Percentiles rank a stretch among this genome's conserved stretches.
Evolutionary conservation across 2,113 vertebrate genomes (phyloP).

Genomic region (Galeopterus variegatus): DNA sequence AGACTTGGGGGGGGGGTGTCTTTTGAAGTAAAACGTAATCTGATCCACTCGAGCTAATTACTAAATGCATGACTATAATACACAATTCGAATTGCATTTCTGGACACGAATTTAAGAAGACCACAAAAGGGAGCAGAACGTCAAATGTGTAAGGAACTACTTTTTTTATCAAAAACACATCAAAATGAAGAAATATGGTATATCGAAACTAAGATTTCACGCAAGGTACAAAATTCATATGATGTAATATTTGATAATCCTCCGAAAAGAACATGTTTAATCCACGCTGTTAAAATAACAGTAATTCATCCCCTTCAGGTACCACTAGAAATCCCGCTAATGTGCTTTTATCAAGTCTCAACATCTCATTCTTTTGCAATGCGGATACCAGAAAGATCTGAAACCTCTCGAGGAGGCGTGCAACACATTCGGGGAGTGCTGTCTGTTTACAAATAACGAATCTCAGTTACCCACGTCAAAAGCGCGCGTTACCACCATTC

Average conservation of each 20-base stretch:
- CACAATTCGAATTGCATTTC: conserved; percentile 65
- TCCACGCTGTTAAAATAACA: conserved; percentile 50
- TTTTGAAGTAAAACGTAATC: conserved; percentile 73
- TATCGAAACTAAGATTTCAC: conserved; percentile 29
- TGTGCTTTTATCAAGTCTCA: conserved; percentile 1
- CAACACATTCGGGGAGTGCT: conserved; percentile 44
- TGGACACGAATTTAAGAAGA: conserved; percentile 7
- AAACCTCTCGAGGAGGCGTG: conserved; percentile 65
- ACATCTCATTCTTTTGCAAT: conserved; percentile 64
- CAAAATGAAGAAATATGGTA: conserved; percentile 51
- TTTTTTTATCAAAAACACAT: conserved; percentile 28
- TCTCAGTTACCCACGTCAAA: conserved; percentile 83
- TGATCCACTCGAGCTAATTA: conserved; percentile 65
- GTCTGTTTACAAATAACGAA: conserved; percentile 84
- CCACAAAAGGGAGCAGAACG: conserved; percentile 12
- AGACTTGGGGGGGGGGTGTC: neutral
- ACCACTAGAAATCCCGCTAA: conserved; percentile 34
- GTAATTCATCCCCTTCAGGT: conserved; percentile 47
- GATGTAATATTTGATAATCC: neutral
- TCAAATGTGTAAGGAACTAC: conserved; percentile 35
- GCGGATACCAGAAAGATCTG: conserved; percentile 32
- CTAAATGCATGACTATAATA: conserved; percentile 65
- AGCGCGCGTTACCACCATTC: conserved; percentile 63
- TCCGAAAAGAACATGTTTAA: conserved; percentile 23
- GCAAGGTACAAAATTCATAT: conserved; percentile 28